Evolutionary conservation across 1,140 invertebrate species (phyloP), one percentile per base, ranked within the genome.

Genomic region (Centruroides sculpturatus): DNA sequence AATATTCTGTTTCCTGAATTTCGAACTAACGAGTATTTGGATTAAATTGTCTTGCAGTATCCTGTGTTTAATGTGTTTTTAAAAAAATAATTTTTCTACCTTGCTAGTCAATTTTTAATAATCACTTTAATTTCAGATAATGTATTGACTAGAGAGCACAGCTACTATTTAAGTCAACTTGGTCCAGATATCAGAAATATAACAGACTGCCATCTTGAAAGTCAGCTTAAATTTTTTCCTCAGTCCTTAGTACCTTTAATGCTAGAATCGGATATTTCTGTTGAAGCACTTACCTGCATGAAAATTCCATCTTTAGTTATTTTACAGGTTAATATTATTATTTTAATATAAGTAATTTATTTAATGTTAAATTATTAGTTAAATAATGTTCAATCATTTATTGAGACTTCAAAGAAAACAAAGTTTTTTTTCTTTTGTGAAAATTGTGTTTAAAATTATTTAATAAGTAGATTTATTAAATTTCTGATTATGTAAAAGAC

Each of bases 161-260:
- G 77, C 47, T 65, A 76, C 5, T 76, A 77, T 59, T 63, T 80
- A 3, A 69, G 74, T 46, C 74, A 76, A 61, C 70, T 78, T 12
- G 79, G 79, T 5, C 77, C 79, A 5, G 78, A 79, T 69, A 74
- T 73, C 54, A 77, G 73, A 13, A 76, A 74, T 66, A 67, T 80
- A 4, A 76, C 77, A 0, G 75, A 79, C 48, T 78, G 76, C 62
- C 69, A 75, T 35, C 69, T 79, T 46, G 75, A 74, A 49, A 74
- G 72, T 10, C 57, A 68, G 0, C 75, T 73, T 59, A 74, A 76
- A 8, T 74, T 78, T 69, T 77, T 79, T 60, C 70, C 74, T 3
- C 69, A 71, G 12, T 61, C 77, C 1, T 76, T 78, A 34, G 69
- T 70, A 0, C 72, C 73, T 0, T 73, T 75, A 4, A 73, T 74